Percentiles rank a stretch among this genome's conserved stretches.
phyloP scores from a whole-genome alignment of 2,888 invertebrate genomes.

The Anthrax anthrax region DNA sequence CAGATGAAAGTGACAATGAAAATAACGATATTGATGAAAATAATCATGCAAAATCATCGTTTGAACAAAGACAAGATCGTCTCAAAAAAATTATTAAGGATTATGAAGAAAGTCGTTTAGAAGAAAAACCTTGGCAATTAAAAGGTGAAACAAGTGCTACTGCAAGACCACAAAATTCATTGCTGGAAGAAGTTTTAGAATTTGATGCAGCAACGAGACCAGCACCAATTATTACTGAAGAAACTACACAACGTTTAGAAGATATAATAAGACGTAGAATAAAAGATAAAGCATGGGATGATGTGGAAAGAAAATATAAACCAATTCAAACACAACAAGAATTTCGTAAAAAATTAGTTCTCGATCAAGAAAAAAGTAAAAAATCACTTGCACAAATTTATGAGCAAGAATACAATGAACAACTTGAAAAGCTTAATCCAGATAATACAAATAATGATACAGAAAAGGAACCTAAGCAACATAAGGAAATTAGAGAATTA shows the following conservation, averaged over 20 bases:
- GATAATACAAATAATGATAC: slow-evolving; percentile 13
- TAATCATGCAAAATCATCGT: slow-evolving; percentile 40
- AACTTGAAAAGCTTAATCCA: slow-evolving; percentile 38
- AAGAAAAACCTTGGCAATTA: slow-evolving; percentile 86
- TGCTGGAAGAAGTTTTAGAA: slow-evolving; percentile 82
- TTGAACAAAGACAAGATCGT: slow-evolving; percentile 61
- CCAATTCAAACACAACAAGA: slow-evolving; percentile 67
- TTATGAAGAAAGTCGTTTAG: slow-evolving; percentile 51
- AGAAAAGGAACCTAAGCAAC: slow-evolving; percentile 57
- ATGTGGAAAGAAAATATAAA: slow-evolving; percentile 76
- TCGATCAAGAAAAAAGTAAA: slow-evolving; percentile 92
- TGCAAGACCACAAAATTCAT: slow-evolving; percentile 76
- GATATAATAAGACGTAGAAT: slow-evolving; percentile 83
- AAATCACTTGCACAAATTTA: slow-evolving; percentile 86
- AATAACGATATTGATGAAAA: too few species aligned
- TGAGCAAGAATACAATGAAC: slow-evolving; percentile 69
- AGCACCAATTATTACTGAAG: slow-evolving; percentile 83
- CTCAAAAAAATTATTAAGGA: slow-evolving; percentile 51
- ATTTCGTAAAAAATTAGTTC: slow-evolving; percentile 72
- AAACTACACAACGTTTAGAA: slow-evolving; percentile 74
- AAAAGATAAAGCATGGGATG: slow-evolving; percentile 88
- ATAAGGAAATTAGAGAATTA: slow-evolving; percentile 58
- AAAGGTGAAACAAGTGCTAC: slow-evolving; percentile 75
- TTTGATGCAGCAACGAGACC: slow-evolving; percentile 74
- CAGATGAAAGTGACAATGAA: slow-evolving; percentile 10